Evolutionary conservation across 2,797 vertebrate species (phyloP).

Genomic region (Otolemur crassicaudatus): DNA sequence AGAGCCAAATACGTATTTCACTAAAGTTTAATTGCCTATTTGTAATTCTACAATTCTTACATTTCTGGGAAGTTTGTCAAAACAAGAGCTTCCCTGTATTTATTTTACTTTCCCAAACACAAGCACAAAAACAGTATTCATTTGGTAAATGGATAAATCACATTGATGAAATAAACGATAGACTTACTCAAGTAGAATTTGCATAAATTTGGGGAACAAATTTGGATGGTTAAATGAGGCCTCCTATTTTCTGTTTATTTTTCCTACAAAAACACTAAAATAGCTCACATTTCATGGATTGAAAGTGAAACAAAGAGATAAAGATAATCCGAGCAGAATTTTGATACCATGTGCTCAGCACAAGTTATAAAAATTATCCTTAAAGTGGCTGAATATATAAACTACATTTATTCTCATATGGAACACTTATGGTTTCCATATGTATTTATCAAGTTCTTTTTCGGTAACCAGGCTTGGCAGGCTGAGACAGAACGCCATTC

Average conservation of each 20-base stretch:
- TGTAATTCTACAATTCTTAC: no score
- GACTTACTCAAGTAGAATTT: neutral
- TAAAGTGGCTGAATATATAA: neutral
- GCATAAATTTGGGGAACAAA: neutral
- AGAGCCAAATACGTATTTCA: neutral
- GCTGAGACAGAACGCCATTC: neutral
- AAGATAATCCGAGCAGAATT: neutral
- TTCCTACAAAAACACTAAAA: neutral
- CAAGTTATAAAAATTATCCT: neutral
- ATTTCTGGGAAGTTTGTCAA: neutral
- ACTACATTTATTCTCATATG: neutral
- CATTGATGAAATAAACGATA: neutral
- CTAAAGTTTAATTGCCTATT: neutral
- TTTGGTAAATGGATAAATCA: neutral
- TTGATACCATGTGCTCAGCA: neutral
- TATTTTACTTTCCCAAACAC: neutral
- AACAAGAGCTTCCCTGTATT: neutral
- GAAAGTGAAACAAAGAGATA: neutral
- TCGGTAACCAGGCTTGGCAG: neutral
- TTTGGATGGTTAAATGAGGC: neutral
- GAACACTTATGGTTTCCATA: neutral
- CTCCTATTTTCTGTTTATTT: neutral
- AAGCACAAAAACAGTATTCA: neutral
- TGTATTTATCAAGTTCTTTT: neutral
- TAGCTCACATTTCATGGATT: neutral